A percentile compares a stretch with the other conserved stretches of the same genome.
Evolutionary conservation across 1,140 invertebrate species (phyloP).

Genomic region (Leptinotarsa defecta): DNA sequence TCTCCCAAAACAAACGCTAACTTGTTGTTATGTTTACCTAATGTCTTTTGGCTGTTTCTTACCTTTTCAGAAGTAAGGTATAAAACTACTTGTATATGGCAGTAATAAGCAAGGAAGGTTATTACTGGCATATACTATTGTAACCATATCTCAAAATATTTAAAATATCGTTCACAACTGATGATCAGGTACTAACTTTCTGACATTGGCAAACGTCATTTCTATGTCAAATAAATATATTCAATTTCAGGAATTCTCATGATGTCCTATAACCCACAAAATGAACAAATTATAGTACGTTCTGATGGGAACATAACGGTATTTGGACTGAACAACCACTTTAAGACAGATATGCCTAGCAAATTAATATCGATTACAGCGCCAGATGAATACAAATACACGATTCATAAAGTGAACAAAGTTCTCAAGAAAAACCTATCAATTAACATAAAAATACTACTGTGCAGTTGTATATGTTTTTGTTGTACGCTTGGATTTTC

Average conservation of each 20-base stretch:
- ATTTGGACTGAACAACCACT: slow-evolving; percentile 36
- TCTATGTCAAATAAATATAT: not conserved
- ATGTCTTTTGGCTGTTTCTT: no score
- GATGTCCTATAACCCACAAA: slow-evolving; percentile 24
- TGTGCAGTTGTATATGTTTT: slow-evolving; percentile 30
- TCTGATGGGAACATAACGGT: slow-evolving; percentile 36
- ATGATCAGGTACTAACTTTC: no score
- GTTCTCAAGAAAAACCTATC: slow-evolving; percentile 20
- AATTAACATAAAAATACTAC: slow-evolving; percentile 25
- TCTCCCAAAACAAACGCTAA: no score
- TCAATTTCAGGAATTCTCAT: slow-evolving; percentile 4
- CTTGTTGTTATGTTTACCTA: no score
- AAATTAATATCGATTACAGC: slow-evolving; percentile 32
- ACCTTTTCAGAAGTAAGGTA: no score
- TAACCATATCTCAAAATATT: no score
- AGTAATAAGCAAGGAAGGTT: no score
- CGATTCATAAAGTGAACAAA: slow-evolving; percentile 34
- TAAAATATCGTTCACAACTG: no score
- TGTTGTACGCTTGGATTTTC: slow-evolving; percentile 34
- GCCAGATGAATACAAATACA: slow-evolving; percentile 37
- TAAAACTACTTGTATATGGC: no score
- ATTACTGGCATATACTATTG: no score
- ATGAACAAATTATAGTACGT: slow-evolving; percentile 29
- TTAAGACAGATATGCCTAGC: slow-evolving; percentile 31
- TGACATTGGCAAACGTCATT: slow-evolving; percentile 2